Percentiles rank a stretch among this genome's conserved stretches.
phyloP scores from a whole-genome alignment of 2,113 vertebrate species.

The Lathamus discolor region DNA sequence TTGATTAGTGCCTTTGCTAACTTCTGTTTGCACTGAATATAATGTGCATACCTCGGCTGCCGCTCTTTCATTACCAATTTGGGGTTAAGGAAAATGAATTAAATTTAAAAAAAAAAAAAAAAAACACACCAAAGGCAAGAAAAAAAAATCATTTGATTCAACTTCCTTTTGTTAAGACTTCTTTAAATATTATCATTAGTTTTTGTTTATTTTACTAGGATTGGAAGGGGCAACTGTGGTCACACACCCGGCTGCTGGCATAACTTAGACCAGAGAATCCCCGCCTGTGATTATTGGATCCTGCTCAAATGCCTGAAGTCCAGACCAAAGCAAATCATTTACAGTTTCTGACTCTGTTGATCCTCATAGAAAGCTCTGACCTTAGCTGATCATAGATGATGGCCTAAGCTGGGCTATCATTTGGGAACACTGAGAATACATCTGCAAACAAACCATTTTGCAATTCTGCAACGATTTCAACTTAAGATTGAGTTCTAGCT shows the following conservation, averaged over 20 bases:
- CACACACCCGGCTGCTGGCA: neutral
- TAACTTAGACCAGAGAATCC: neutral
- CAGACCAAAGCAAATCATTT: neutral
- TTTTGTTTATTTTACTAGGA: neutral
- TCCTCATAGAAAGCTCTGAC: neutral
- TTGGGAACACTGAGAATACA: neutral
- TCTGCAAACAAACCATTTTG: neutral
- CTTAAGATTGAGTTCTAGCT: neutral
- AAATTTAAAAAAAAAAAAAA: no score
- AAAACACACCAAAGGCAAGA: neutral
- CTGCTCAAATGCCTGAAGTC: neutral
- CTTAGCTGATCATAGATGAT: neutral
- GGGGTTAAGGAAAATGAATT: neutral
- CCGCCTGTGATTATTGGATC: neutral
- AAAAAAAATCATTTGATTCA: neutral
- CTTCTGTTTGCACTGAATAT: neutral
- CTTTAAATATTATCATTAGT: neutral
- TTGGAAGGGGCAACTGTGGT: neutral
- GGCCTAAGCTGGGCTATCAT: neutral
- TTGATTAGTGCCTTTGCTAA: neutral
- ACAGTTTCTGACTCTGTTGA: neutral
- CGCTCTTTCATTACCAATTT: neutral
- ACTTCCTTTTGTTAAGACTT: neutral
- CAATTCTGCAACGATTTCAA: neutral
- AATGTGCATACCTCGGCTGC: neutral